Evolutionary conservation across 1,140 invertebrate genomes (phyloP).

Genomic region (Heterodera carotae): DNA sequence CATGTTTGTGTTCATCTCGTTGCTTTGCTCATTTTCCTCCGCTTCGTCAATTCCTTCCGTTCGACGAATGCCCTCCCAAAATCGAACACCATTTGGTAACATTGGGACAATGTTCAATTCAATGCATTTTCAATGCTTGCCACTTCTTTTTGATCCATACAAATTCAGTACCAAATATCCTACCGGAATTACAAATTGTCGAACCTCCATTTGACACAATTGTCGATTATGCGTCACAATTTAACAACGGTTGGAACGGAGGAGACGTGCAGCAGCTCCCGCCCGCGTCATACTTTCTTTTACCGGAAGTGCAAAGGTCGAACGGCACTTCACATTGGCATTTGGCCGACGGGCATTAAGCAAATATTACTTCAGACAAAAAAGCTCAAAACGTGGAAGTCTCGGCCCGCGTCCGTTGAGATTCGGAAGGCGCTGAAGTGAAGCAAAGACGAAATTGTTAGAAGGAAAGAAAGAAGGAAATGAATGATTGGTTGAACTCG

Average conservation of each 20-base stretch:
- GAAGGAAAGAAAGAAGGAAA: background rate
- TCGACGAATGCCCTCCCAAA: background rate
- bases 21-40: background rate
- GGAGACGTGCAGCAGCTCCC: background rate
- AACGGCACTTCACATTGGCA: background rate
- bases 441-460: background rate
- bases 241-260: background rate
- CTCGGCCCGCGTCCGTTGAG: constrained; percentile 29
- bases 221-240: background rate
- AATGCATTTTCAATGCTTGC: background rate
- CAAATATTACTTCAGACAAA: constrained; percentile 1
- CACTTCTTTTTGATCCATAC: background rate
- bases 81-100: background rate
- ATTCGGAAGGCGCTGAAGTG: constrained; percentile 1
- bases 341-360: background rate
- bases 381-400: constrained; percentile 15
- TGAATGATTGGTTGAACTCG: no score
- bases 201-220: background rate
- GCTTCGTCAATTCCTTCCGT: background rate
- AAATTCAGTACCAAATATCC: background rate
- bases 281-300: background rate
- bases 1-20: background rate
- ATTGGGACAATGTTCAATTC: background rate
- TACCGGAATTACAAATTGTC: background rate
- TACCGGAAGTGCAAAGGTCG: background rate